Conservation (phyloP, 2,888 invertebrate genomes). For the Hydrotaea diabolus region DNA sequence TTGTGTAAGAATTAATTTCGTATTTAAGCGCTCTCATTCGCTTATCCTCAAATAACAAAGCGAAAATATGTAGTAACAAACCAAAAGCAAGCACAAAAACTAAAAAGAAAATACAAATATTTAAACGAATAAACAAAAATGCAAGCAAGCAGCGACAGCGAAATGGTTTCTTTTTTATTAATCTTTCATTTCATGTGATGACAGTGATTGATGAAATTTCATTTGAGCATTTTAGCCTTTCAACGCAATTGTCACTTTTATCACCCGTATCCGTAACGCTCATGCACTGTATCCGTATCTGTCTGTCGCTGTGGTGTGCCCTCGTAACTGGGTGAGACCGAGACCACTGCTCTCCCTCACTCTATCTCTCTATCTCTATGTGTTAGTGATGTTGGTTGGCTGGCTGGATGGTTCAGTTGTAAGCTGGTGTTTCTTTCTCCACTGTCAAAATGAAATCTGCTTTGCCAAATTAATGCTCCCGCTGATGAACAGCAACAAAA, state of each 20-base stretch:
- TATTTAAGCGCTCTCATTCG: no score
- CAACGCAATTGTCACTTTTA: slow-evolving; percentile 64
- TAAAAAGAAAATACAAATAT: neutral
- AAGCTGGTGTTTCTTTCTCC: slow-evolving; percentile 5
- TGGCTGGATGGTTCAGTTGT: neutral
- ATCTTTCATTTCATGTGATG: slow-evolving; percentile 38
- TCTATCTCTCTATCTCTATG: neutral
- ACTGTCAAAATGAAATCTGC: slow-evolving; percentile 1
- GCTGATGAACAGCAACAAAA: neutral
- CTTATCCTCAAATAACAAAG: neutral
- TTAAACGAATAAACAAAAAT: neutral
- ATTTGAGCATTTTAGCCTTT: slow-evolving; percentile 57
- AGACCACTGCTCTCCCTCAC: neutral
- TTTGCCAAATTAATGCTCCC: slow-evolving; percentile 42
- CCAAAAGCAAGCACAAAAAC: no score
- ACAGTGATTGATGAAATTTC: slow-evolving; percentile 43
- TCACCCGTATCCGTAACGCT: slow-evolving; percentile 53
- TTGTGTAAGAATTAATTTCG: no score
- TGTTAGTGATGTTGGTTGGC: neutral
- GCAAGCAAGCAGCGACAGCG: neutral
- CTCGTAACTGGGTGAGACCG: slow-evolving; percentile 9
- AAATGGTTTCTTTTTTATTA: slow-evolving; percentile 38
- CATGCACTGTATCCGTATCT: neutral
- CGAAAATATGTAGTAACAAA: neutral
- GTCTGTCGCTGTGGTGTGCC: neutral